Evolutionary conservation across 2,113 vertebrate genomes (phyloP), one percentile per base, ranked within the genome.

Genomic region (Neolamprologus fasciatus): DNA sequence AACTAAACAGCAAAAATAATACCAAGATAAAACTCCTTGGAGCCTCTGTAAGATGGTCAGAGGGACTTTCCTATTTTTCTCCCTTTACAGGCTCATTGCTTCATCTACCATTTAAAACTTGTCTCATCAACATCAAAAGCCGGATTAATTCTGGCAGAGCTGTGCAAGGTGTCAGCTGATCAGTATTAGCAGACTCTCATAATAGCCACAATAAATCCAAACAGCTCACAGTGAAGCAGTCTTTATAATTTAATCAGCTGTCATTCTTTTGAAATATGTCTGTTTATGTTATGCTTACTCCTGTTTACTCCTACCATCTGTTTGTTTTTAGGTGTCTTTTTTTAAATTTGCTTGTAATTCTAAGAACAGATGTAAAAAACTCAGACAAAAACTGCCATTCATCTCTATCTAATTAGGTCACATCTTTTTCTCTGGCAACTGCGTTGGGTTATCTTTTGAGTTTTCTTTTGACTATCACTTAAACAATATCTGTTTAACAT

Each of bases 111-210:
- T 88, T 61, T 47, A 81, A 86, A 55, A 86, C 19, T 13, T 26
- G 54, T 55, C 58, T 86, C 45, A 3, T 90, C 86, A 89, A 76
- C 89, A 87, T 81, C 55, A 88, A 82, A 66, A 40, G 63, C 31
- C 47, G n/a, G 73, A 92, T 89, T 80, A 61, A 71, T 21, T 85
- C n/a, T 87, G 87, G 78, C 84, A 61, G 81, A 21, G 81, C 19
- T 53, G 76, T 53, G 73, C 61, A 21, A 9, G 3, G 31, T 28
- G 21, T 90, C 35, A 87, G 31, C 76, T 83, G 80, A 91, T 91
- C 82, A 23, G 45, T 14, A 68, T 86, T 66, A 82, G 55, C 66
- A 9, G 21, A 86, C 28, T 86, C 61, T 87, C 26, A 47, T 54
- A 80, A 84, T 50, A 23, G 3, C 47, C 16, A 45, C 12, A 37